Conservation (phyloP, 2,113 vertebrate genomes). For the Marmota monax region DNA sequence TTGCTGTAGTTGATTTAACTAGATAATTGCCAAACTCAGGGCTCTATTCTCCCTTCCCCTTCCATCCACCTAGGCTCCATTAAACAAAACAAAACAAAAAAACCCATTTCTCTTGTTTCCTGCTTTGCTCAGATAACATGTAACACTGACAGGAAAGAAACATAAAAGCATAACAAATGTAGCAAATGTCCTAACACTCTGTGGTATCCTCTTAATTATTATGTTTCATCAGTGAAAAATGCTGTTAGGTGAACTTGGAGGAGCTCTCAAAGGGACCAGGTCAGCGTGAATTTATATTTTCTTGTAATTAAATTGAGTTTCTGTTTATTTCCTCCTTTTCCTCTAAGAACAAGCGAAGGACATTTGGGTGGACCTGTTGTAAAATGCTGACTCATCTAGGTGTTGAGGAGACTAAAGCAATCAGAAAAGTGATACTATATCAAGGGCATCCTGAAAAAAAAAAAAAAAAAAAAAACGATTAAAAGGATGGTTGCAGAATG, state of each 20-base stretch:
- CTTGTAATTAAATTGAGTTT: not conserved
- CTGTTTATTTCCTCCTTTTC: constrained; percentile 66
- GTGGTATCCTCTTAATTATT: not conserved
- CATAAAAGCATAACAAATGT: not conserved
- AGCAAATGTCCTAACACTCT: not conserved
- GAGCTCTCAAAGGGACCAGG: not conserved
- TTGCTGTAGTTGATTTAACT: constrained; percentile 6
- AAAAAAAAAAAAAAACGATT: not conserved
- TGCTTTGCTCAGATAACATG: not conserved
- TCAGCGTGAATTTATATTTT: not conserved
- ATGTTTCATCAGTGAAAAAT: not conserved
- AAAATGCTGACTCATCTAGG: constrained; percentile 72
- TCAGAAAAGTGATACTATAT: not conserved
- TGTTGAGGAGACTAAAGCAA: constrained; percentile 25
- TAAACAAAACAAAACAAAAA: not conserved
- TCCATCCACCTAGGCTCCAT: not conserved
- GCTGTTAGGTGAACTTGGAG: not conserved
- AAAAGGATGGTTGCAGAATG: not conserved
- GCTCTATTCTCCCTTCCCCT: not conserved
- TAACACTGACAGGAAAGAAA: not conserved
- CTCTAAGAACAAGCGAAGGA: constrained; percentile 75
- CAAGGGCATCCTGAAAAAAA: not conserved
- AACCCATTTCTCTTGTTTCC: not conserved
- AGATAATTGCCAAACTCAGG: not conserved
- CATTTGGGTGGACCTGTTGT: constrained; percentile 3